Conservation (phyloP, 2,888 invertebrate species). For the Stegana nigrithorax region DNA sequence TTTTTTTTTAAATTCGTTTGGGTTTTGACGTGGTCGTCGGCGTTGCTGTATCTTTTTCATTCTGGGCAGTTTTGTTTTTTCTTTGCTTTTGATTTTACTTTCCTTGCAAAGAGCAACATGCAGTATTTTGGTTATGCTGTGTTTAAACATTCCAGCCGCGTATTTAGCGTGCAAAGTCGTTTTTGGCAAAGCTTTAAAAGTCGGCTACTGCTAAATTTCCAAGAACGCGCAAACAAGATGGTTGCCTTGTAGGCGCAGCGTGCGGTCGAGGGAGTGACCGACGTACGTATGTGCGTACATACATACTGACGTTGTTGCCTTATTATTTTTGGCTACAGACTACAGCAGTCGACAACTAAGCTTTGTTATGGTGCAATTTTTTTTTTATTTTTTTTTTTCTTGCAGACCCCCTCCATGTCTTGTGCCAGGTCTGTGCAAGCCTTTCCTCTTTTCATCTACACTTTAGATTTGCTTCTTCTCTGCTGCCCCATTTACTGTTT, state of each 20-base stretch:
- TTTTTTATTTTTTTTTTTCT: too few relatives aligned
- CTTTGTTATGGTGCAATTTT: too few relatives aligned
- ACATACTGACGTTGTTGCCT: neutral
- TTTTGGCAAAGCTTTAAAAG: conserved; percentile 1
- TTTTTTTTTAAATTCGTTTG: neutral
- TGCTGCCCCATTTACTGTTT: neutral
- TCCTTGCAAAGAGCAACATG: neutral
- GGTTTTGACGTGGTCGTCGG: too few relatives aligned
- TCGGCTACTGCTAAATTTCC: too few relatives aligned
- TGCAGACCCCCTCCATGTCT: too few relatives aligned
- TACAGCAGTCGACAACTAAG: neutral
- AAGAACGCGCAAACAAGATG: neutral
- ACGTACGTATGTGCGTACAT: neutral
- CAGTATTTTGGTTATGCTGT: neutral
- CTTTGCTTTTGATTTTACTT: neutral
- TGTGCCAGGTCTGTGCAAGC: too few relatives aligned
- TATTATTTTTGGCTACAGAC: conserved; percentile 9
- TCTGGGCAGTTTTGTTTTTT: neutral
- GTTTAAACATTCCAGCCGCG: conserved; percentile 4
- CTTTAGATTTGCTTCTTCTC: too few relatives aligned
- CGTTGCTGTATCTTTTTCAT: too few relatives aligned
- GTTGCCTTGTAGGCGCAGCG: too few relatives aligned
- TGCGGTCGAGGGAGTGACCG: neutral
- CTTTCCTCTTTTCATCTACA: too few relatives aligned
- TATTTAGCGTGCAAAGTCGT: neutral